Conservation (phyloP, 2,888 invertebrate species). For the Balanococcus diminutus region DNA sequence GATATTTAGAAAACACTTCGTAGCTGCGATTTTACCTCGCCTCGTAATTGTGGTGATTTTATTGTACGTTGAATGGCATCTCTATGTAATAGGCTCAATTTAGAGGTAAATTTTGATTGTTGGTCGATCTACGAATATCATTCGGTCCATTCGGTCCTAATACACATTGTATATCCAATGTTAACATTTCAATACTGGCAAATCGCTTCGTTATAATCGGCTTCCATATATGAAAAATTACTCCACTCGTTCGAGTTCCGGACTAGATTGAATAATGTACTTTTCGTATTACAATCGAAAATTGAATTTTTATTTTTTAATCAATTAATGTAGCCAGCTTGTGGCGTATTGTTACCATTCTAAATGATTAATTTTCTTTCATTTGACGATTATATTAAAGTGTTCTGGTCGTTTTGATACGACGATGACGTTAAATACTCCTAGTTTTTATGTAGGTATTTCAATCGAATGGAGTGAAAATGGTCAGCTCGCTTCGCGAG, state of each 20-base stretch:
- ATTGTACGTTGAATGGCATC: background rate
- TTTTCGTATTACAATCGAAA: background rate
- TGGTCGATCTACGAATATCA: background rate
- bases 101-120: constrained; percentile 10
- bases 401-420: background rate
- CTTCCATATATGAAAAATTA: constrained; percentile 28
- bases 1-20: background rate
- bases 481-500: background rate
- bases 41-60: no score
- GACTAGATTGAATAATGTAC: background rate
- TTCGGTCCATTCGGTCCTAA: no score
- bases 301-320: constrained; percentile 33
- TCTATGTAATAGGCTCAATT: background rate
- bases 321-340: background rate
- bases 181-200: constrained; percentile 37
- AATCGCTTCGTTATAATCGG: constrained; percentile 22
- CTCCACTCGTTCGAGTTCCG: constrained; percentile 19
- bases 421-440: background rate
- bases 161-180: background rate
- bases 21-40: no score
- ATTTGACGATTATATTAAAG: background rate
- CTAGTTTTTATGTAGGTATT: background rate
- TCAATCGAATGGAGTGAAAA: background rate
- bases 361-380: constrained; percentile 17
- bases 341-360: background rate